Base-by-base conservation (phyloP, 2,888 invertebrate species). In the Pollenia amentaria region DNA sequence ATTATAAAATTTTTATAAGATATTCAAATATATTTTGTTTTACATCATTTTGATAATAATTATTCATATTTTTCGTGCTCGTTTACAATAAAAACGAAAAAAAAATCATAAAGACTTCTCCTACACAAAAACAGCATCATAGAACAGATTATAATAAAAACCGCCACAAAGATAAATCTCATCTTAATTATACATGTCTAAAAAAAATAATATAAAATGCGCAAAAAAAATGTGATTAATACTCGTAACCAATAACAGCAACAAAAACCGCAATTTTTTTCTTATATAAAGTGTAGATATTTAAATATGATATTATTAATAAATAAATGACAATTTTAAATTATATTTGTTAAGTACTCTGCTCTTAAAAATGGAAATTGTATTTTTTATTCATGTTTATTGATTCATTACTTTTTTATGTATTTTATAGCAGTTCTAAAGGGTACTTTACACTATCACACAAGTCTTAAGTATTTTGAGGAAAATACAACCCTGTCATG, bases 101-200 rank as follows among this genome's bases (percentile, higher is more conserved):
- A 29, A 29, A 64, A 53, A 65, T 65, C 57, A 65, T 62, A 55
- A 70, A 57, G 46, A 48, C 38, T 57, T 53, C 80, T 81, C 84
- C 87, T 60, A 87, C 87, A 81, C 75, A 77, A 48, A 18, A 21
- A 46, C 60, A 69, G 53, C 42, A 67, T 57, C 38, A 70, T 67
- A 40, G 51, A 46, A 53, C 38, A 53, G 12, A 57, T 76, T 69
- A 75, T 42, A 81, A 73, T 72, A 29, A 70, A 87, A 80, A 80
- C 77, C 87, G 87, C 84, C 76, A 70, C 82, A 87, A 84, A 83
- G 83, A 79, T 84, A 73, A 87, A 87, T 87, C 77, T 77, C 77
- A 81, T 69, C 64, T 78, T 12, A 46, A 72, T 67, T 42, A 73
- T 77, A 48, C 67, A 69, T 60, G 78, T 65, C 57, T 73, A 67